Conservation (phyloP, 1,140 invertebrate genomes). For the Spodoptera litura region DNA sequence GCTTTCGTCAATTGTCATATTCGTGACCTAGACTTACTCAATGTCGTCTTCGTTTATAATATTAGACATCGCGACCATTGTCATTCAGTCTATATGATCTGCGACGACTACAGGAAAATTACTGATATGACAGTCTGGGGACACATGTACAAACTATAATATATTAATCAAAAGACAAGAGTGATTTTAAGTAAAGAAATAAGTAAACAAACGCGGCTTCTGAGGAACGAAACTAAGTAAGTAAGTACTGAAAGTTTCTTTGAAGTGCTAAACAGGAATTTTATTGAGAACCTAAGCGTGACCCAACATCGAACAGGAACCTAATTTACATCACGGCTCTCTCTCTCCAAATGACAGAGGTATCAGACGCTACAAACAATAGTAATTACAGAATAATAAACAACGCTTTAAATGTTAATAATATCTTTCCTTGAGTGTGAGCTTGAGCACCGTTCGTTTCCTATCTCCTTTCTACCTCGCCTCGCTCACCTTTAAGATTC, state of each 20-base stretch:
- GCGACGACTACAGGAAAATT: background rate
- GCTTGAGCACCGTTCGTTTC: constrained; percentile 1
- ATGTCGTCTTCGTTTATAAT: constrained; percentile 51
- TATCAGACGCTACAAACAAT: constrained; percentile 5
- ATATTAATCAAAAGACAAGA: no score
- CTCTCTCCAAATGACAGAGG: background rate
- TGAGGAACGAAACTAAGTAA: background rate
- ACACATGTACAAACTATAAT: no score
- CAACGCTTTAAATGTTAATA: background rate
- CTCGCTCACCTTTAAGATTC: constrained; percentile 34
- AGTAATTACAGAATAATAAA: constrained; percentile 16
- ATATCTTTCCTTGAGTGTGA: constrained; percentile 7
- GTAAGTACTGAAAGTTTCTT: background rate
- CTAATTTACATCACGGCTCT: constrained; percentile 15
- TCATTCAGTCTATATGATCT: background rate
- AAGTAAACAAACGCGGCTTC: background rate
- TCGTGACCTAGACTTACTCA: constrained; percentile 54
- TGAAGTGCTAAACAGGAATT: background rate
- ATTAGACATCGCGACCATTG: constrained; percentile 19
- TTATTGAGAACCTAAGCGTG: background rate
- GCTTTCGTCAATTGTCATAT: constrained; percentile 57
- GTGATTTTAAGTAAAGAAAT: no score
- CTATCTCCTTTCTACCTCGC: constrained; percentile 40
- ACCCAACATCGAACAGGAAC: background rate
- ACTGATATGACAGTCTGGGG: no score